Conservation (phyloP, 2,888 invertebrate species). For the Criorhina ranunculi region DNA sequence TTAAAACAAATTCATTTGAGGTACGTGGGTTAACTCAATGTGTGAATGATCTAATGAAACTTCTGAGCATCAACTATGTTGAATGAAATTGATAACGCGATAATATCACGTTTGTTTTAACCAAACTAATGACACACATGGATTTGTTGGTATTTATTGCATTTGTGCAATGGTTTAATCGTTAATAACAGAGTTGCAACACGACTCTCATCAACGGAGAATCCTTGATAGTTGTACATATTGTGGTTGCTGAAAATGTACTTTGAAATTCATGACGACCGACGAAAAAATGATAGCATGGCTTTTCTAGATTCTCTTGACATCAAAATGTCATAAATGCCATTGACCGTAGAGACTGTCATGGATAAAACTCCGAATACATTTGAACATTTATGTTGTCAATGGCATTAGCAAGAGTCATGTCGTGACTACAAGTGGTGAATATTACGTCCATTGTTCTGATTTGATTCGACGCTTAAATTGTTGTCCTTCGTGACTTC, state of each 20-base stretch:
- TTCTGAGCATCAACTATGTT: not conserved
- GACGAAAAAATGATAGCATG: too few species aligned
- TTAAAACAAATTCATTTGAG: constrained; percentile 29
- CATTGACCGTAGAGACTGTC: too few species aligned
- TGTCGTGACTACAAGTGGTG: too few species aligned
- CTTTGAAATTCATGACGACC: not conserved
- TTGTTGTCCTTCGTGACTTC: too few species aligned
- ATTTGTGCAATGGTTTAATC: not conserved
- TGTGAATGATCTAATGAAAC: constrained; percentile 30
- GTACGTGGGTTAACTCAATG: not conserved
- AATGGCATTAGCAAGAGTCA: too few species aligned
- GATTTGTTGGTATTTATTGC: not conserved
- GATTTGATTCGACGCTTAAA: too few species aligned
- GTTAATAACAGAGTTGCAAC: not conserved
- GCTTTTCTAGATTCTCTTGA: too few species aligned
- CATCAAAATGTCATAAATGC: not conserved
- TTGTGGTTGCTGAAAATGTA: not conserved
- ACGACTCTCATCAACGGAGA: not conserved
- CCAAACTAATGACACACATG: not conserved
- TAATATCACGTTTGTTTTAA: constrained; percentile 6
- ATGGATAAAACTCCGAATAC: too few species aligned
- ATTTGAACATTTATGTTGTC: too few species aligned
- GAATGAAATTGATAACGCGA: constrained; percentile 8
- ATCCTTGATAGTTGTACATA: not conserved
- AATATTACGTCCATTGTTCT: too few species aligned